Conservation (phyloP, 2,113 vertebrate species). For the Plecotus auritus region DNA sequence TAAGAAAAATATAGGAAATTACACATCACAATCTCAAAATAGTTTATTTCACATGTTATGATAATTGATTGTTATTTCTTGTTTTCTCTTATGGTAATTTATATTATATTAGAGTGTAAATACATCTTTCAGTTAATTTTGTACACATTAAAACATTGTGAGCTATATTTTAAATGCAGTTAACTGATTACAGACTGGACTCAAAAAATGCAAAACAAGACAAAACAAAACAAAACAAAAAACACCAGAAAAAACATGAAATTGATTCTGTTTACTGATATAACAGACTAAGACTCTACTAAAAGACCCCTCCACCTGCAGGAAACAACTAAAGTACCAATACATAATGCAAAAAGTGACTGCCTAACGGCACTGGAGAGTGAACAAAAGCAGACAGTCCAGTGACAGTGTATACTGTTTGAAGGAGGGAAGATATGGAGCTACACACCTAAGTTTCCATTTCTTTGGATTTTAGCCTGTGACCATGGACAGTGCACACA, state of each 20-base stretch:
- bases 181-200: not conserved
- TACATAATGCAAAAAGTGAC: not conserved
- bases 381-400: not conserved
- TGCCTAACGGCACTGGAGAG: no score
- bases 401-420: accelerated
- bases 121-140: not conserved
- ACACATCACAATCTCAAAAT: not conserved
- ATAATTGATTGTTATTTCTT: not conserved
- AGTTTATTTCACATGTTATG: not conserved
- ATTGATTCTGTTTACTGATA: not conserved
- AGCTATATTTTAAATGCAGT: not conserved
- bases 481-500: not conserved
- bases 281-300: not conserved
- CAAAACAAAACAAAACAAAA: not conserved
- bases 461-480: not conserved
- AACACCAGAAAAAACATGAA: not conserved
- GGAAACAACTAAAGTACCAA: not conserved
- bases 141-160: not conserved
- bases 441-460: not conserved
- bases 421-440: not conserved
- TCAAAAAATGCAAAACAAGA: not conserved
- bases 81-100: not conserved
- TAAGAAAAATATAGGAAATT: not conserved
- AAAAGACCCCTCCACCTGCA: accelerated
- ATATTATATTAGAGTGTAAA: not conserved